These are phyloP conservation scores for Phalera bucephala DNA, from an alignment of 2,888 invertebrate genomes.

Conservation along the genomic window DNA sequence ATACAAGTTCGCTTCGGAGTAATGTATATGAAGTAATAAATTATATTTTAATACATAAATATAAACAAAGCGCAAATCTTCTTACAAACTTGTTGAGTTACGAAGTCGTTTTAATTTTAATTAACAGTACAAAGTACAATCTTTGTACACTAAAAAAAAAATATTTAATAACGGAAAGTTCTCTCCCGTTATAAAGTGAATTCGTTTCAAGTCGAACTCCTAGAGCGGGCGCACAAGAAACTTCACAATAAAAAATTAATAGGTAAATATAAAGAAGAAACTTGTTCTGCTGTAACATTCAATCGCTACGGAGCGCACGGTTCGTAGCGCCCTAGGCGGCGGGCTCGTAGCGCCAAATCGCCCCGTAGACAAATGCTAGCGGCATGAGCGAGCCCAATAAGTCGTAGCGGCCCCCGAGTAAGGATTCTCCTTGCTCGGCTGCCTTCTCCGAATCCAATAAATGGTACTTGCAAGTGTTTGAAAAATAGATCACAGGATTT, in stretches of 20 bases:
- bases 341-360: too few species aligned
- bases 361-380: too few species aligned
- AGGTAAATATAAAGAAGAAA: background rate
- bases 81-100: conserved; percentile 1
- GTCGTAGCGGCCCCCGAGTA: too few species aligned
- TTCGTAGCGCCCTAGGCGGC: background rate
- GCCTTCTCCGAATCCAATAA: too few species aligned
- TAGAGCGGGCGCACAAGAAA: conserved; percentile 19
- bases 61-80: conserved; percentile 13
- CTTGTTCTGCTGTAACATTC: too few species aligned
- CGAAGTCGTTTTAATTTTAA: too few species aligned
- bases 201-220: conserved; percentile 21
- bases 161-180: conserved; percentile 18
- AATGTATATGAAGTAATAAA: conserved; percentile 21
- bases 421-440: too few species aligned
- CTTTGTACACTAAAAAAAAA: conserved; percentile 2
- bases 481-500: too few species aligned
- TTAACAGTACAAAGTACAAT: background rate
- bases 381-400: too few species aligned
- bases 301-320: background rate
- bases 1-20: conserved; percentile 23
- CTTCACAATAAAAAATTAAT: conserved; percentile 24
- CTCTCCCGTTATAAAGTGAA: conserved; percentile 14
- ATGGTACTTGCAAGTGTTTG: too few species aligned
- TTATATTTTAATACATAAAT: conserved; percentile 24